Evolutionary conservation across 2,888 invertebrate genomes (phyloP).

Genomic region (Liopterus haemorrhoidalis): DNA sequence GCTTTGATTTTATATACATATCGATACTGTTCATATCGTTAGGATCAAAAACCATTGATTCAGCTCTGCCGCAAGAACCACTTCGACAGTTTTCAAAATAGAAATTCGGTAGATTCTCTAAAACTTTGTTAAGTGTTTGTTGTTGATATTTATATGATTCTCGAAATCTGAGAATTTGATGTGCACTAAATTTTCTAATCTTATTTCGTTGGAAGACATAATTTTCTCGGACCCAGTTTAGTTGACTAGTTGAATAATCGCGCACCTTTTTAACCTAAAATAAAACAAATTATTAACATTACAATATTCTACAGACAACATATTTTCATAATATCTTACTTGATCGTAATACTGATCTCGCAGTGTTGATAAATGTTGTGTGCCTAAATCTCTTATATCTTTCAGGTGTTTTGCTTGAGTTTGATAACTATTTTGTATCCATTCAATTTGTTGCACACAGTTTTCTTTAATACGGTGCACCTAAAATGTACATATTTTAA

Average conservation of each 20-base stretch:
- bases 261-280: constrained; percentile 81
- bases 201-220: constrained; percentile 93
- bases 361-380: constrained; percentile 76
- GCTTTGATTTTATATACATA: constrained; percentile 62
- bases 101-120: constrained; percentile 84
- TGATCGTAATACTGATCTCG: constrained; percentile 91
- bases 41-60: constrained; percentile 66
- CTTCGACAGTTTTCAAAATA: constrained; percentile 92
- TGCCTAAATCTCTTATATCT: constrained; percentile 87
- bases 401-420: constrained; percentile 78
- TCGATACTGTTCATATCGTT: constrained; percentile 59
- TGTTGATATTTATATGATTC: constrained; percentile 96
- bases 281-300: constrained; percentile 30
- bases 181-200: constrained; percentile 90
- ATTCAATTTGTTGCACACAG: constrained; percentile 88
- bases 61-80: constrained; percentile 70
- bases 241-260: constrained; percentile 84
- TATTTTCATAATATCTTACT: too few species aligned
- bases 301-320: not conserved
- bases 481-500: too few species aligned
- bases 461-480: constrained; percentile 89
- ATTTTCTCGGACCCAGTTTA: constrained; percentile 91
- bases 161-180: constrained; percentile 79
- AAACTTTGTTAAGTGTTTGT: constrained; percentile 86
- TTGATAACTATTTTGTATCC: constrained; percentile 87